phyloP scores from a whole-genome alignment of 2,888 invertebrate genomes.

The Drosophila limbata region DNA sequence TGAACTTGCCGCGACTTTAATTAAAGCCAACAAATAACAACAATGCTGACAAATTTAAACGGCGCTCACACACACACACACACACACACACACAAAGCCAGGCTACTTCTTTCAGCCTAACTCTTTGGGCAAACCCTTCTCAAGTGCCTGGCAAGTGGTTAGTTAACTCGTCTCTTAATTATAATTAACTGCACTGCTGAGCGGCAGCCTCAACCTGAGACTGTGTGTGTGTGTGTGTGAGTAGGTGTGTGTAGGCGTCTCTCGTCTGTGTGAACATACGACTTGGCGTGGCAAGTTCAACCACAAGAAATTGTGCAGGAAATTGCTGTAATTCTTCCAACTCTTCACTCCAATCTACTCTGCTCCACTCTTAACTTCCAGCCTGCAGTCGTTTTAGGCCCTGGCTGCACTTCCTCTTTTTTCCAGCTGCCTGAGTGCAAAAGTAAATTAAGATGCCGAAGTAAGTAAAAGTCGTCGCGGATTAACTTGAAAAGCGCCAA shows the following conservation, averaged over 20 bases:
- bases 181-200: slow-evolving; percentile 83
- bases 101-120: not conserved
- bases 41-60: slow-evolving; percentile 59
- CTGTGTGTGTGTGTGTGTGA: not conserved
- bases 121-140: slow-evolving; percentile 6
- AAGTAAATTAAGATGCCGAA: slow-evolving; percentile 77
- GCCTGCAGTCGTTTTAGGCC: slow-evolving; percentile 56
- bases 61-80: slow-evolving; percentile 14
- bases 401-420: slow-evolving; percentile 66
- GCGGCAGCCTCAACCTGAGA: slow-evolving; percentile 29
- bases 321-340: slow-evolving; percentile 62
- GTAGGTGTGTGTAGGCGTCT: slow-evolving; percentile 10
- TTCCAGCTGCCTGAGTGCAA: slow-evolving; percentile 71
- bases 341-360: slow-evolving; percentile 1
- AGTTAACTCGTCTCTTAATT: slow-evolving; percentile 84
- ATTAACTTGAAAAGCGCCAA: slow-evolving; percentile 60
- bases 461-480: slow-evolving; percentile 68
- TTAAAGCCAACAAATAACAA: slow-evolving; percentile 41
- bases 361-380: not conserved
- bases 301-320: slow-evolving; percentile 73
- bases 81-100: slow-evolving; percentile 12
- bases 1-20: slow-evolving; percentile 69
- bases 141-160: slow-evolving; percentile 72
- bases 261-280: slow-evolving; percentile 33
- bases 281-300: slow-evolving; percentile 64